Percentiles rank a stretch among this genome's conserved stretches.
Evolutionary conservation across 2,888 invertebrate species (phyloP).

Genomic region (Adineta ricciae): DNA sequence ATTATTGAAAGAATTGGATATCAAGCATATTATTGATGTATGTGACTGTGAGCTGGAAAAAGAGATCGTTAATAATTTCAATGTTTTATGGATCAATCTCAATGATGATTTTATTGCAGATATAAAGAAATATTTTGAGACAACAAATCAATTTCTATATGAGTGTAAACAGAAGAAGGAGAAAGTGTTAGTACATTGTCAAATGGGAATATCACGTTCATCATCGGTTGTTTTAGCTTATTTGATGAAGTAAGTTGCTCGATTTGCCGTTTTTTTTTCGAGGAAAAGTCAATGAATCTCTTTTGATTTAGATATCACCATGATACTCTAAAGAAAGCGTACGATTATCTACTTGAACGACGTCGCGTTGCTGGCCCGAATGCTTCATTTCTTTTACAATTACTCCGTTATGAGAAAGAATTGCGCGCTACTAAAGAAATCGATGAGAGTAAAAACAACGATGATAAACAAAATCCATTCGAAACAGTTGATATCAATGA

Average conservation of each 20-base stretch:
- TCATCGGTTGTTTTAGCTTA: background rate
- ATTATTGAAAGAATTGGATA: background rate
- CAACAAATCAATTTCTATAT: background rate
- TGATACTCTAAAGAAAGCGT: background rate
- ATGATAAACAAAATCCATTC: constrained; percentile 11
- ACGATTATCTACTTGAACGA: background rate
- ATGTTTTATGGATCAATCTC: background rate
- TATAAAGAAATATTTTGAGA: background rate
- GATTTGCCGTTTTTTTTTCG: background rate
- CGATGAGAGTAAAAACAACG: background rate
- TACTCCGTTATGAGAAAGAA: constrained; percentile 9
- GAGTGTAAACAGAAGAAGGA: background rate
- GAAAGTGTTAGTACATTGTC: constrained; percentile 16
- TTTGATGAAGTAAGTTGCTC: background rate
- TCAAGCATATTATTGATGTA: background rate
- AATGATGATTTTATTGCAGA: background rate
- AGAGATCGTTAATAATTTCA: background rate
- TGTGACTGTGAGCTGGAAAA: background rate
- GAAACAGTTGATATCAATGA: background rate
- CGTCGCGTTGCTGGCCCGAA: background rate
- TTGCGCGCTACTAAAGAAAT: background rate
- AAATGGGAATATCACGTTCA: constrained; percentile 5
- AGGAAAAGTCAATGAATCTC: no score
- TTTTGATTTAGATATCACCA: background rate
- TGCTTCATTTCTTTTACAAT: background rate